Evolutionary conservation across 2,113 vertebrate species (phyloP), one percentile per base, ranked within the genome.

Genomic region (Scartelaos histophorus): DNA sequence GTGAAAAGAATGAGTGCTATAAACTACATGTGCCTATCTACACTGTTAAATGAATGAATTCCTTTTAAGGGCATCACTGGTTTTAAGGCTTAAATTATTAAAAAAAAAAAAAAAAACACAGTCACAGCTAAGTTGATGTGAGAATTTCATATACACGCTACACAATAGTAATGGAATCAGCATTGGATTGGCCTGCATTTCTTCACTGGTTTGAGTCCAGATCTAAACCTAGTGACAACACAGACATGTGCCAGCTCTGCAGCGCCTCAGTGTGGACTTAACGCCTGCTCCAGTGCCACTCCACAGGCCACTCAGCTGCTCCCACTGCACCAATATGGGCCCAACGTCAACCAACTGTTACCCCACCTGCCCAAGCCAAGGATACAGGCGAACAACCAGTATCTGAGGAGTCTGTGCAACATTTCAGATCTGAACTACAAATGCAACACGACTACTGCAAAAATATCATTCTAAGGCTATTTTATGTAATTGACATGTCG

Each of bases 271-370:
- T 75, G 60, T 69, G 78, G 66, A 77, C 66, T 62, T 38, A 12
- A 58, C 62, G 58, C 64, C 72, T 53, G 70, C 43, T 57, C 17
- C 47, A 64, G 71, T 68, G 15, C 69, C 46, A 82, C 67, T 70
- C 80, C 22, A 10, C 79, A 79, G 65, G 62, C 58, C 29, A 2
- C 57, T 81, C 56, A n/a, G 66, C 66, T 81, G 78, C 58, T 60
- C 43, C 65, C 80, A 66, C 35, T 43, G 64, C 46, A 64, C 66
- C 46, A 73, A 81, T 74, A 49, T 78, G 81, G 84, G 76, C 74
- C 35, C 70, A 34, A 21, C 66, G 47, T 67, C 69, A 56, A 25
- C 81, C 76, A 85, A 82, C 87, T 83, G 80, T 79, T 74, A 74
- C 10, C 65, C 82, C 74, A 78, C 83, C 73, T 80, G 78, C 43